Evolutionary conservation across 2,888 invertebrate genomes (phyloP), one percentile per base, ranked within the genome.

Genomic region (Folsomia manolachei): DNA sequence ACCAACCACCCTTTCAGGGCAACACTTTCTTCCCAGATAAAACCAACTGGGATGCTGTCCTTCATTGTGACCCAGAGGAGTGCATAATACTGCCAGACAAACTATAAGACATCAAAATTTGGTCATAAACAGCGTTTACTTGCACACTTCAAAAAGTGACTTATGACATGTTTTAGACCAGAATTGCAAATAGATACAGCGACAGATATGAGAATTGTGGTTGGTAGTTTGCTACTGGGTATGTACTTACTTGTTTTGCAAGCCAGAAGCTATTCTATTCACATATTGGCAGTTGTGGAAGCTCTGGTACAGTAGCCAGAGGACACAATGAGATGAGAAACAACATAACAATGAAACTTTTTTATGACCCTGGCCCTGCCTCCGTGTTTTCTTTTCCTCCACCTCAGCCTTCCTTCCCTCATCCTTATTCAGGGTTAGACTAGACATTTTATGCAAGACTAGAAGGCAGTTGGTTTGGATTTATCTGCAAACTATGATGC

Each of bases 181-280:
- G 56, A 56, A 56, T 56, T 56, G 56, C 19, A 56, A 56, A 56
- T 56, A 56, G 56, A 56, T 56, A 56, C 19, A 56, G 11, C 4
- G 56, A 56, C 11, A 7, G 56, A 56, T 7, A 56, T 56, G 19
- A 19, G 56, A 14, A 56, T 51, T 56, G 56, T 56, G 56, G 56
- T 56, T 18, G 9, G 51, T 51, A 18, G 51, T 56, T 19, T 56
- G 11, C 14, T 39, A 14, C 7, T 39, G 39, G 39, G 14, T 4
- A 39, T 39, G 14, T 14, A 39, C 39, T 4, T 39, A 39, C 39
- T 9, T 39, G 14, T 39, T 39, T 14, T 14, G 39, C n/a, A n/a
- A n/a, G n/a, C n/a, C n/a, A n/a, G n/a, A n/a, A n/a, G n/a, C n/a
- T n/a, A n/a, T n/a, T n/a, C n/a, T n/a, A n/a, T n/a, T n/a, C n/a